Evolutionary conservation across 2,113 vertebrate species (phyloP).

Genomic region (Oostethus manadensis): DNA sequence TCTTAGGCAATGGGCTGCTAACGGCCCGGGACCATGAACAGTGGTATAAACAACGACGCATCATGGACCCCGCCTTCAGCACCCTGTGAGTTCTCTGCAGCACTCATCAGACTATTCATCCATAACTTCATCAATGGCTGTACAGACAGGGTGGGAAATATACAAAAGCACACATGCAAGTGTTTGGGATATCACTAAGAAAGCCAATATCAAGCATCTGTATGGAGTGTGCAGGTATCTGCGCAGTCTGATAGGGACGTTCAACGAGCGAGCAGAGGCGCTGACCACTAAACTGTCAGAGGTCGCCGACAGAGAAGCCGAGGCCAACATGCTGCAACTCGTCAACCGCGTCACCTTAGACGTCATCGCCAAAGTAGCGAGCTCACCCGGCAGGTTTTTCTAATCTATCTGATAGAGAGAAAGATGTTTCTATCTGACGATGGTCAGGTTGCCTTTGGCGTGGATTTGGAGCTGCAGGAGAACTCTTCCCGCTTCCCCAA

Average conservation of each 20-base stretch:
- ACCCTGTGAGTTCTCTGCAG: conserved; percentile 68
- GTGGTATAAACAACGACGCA: conserved; percentile 84
- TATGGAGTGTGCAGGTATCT: conserved; percentile 2
- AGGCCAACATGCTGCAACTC: conserved; percentile 2
- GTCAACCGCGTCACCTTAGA: conserved; percentile 7
- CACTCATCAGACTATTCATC: no score
- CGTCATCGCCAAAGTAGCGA: conserved; percentile 1
- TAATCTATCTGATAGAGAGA: no score
- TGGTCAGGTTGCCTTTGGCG: conserved; percentile 4
- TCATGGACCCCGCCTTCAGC: conserved; percentile 88
- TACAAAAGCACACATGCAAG: no score
- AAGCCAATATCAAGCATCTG: no score
- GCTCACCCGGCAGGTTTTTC: no score
- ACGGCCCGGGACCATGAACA: conserved; percentile 74
- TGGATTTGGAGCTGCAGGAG: conserved; percentile 4
- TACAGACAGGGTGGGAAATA: no score
- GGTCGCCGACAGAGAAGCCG: not conserved
- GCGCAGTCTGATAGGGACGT: conserved; percentile 5
- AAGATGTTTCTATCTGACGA: not conserved
- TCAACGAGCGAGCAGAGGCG: conserved; percentile 6
- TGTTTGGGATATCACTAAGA: no score
- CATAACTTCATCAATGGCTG: no score
- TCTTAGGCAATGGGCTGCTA: conserved; percentile 81
- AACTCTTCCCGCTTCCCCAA: not conserved
- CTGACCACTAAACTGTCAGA: conserved; percentile 4